Conservation (phyloP, 2,113 vertebrate species). For the Dromiciops gliroides region DNA sequence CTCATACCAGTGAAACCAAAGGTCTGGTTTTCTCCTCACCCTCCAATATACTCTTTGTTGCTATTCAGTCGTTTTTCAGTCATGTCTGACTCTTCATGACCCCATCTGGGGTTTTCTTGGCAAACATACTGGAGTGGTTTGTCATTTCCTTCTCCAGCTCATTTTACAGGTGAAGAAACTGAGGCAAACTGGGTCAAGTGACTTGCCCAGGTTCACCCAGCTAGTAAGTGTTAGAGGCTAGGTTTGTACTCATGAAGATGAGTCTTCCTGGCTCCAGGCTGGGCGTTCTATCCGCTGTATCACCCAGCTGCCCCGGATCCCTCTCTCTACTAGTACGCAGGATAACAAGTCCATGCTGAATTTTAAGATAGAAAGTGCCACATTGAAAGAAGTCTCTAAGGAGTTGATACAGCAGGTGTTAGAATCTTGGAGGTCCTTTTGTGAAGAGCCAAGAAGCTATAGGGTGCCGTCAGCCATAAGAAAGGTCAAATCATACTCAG, state of each 20-base stretch:
- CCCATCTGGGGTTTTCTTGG: background rate
- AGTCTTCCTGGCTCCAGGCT: too few species aligned
- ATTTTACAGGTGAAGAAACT: background rate
- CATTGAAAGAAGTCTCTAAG: background rate
- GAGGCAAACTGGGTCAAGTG: background rate
- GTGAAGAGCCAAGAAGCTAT: background rate
- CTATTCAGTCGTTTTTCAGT: background rate
- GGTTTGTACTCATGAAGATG: too few species aligned
- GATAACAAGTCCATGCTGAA: background rate
- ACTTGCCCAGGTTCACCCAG: background rate
- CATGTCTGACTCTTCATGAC: background rate
- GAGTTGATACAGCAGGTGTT: background rate
- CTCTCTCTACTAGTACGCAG: background rate
- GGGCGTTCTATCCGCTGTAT: too few species aligned
- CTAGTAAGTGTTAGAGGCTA: background rate
- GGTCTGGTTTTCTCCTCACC: background rate
- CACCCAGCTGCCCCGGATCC: background rate
- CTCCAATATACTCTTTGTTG: background rate
- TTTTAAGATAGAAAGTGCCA: background rate
- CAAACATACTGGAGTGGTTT: background rate
- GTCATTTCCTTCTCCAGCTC: background rate
- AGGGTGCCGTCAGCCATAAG: background rate
- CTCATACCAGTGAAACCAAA: background rate
- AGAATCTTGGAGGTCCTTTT: background rate
- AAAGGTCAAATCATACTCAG: background rate